Evolutionary conservation across 2,888 invertebrate species (phyloP).

Genomic region (Leuctra nigra): DNA sequence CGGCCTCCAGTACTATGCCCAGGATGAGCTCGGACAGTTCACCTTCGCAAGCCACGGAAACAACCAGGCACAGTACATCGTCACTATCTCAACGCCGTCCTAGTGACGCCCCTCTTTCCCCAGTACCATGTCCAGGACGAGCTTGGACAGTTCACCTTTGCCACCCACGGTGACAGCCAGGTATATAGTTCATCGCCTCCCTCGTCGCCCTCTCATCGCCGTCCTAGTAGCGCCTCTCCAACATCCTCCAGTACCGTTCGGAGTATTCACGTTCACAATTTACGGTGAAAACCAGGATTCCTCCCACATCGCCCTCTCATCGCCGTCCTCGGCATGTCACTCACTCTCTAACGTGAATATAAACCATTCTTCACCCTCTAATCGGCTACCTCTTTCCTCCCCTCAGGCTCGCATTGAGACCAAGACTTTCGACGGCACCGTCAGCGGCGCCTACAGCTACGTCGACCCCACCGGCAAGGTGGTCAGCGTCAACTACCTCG

Average conservation of each 20-base stretch:
- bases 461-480: conserved; percentile 32
- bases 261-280: conserved; percentile 32
- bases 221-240: conserved; percentile 15
- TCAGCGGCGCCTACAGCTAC: conserved; percentile 31
- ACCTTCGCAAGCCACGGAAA: conserved; percentile 33
- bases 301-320: no score
- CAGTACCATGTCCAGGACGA: conserved; percentile 32
- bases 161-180: conserved; percentile 32
- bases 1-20: conserved; percentile 30
- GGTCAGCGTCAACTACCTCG: conserved; percentile 30
- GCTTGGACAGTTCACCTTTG: conserved; percentile 33
- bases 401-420: conserved; percentile 32
- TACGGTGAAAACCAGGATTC: no score
- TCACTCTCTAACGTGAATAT: no score
- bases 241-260: conserved; percentile 29
- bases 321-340: no score
- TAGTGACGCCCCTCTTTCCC: conserved; percentile 15
- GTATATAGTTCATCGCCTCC: conserved; percentile 21
- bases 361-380: no score
- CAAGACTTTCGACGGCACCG: conserved; percentile 29
- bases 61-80: no score
- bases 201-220: conserved; percentile 16
- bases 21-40: conserved; percentile 32
- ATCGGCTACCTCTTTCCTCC: background rate
- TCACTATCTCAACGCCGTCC: conserved; percentile 8